These are phyloP conservation scores for Sinocyclocheilus anshuiensis DNA, from an alignment of 2,113 vertebrate species.

Conservation along the genomic window DNA sequence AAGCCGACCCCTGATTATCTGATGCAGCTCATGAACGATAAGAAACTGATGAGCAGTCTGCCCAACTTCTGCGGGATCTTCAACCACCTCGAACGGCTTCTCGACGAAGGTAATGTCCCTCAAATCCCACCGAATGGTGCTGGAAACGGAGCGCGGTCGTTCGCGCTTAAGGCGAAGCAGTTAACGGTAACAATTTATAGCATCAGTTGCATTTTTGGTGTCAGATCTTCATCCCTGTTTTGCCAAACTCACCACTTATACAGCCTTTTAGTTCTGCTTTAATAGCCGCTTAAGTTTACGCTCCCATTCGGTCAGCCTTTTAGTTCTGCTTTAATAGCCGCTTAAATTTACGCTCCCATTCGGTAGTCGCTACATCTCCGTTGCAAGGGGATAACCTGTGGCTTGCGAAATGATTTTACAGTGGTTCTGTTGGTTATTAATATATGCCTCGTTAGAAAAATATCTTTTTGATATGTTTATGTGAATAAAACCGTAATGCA, in stretches of 20 bases:
- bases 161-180: background rate
- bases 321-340: background rate
- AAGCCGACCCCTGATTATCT: slow-evolving; percentile 90
- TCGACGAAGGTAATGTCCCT: slow-evolving; percentile 84
- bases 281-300: background rate
- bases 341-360: background rate
- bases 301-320: background rate
- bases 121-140: background rate
- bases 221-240: background rate
- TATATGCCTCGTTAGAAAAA: background rate
- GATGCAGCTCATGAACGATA: slow-evolving; percentile 94
- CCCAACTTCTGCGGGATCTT: slow-evolving; percentile 94
- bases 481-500: background rate
- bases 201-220: background rate
- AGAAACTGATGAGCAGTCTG: slow-evolving; percentile 91
- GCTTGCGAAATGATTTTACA: background rate
- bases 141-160: background rate
- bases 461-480: background rate
- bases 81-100: slow-evolving; percentile 89
- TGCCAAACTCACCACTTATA: background rate
- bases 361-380: background rate
- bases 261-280: background rate
- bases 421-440: background rate
- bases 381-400: slow-evolving; percentile 4
- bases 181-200: background rate